These are phyloP conservation scores for Pocillopora damicornis DNA, from an alignment of 64 coral and sea anemone species.

Conservation along the genomic window DNA sequence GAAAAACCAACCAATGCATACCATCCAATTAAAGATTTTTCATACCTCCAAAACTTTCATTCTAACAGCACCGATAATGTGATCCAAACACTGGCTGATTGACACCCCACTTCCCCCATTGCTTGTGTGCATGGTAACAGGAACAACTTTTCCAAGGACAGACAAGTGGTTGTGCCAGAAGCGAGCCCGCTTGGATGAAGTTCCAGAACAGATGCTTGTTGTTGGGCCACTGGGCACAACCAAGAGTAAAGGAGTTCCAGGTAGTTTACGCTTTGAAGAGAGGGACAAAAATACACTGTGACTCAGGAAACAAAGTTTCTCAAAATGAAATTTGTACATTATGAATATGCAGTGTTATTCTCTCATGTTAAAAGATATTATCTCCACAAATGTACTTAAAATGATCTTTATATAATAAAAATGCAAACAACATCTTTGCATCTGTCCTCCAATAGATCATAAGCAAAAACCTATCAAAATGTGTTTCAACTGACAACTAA, in stretches of 20 bases:
- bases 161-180: slow-evolving; percentile 99
- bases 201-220: slow-evolving; percentile 84
- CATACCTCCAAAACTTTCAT: slow-evolving; percentile 94
- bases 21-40: not conserved
- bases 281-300: not conserved
- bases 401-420: too few species aligned
- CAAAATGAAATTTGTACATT: not conserved
- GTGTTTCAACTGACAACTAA: too few species aligned
- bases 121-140: slow-evolving; percentile 96
- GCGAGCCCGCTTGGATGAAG: slow-evolving; percentile 83
- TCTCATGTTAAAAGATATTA: too few species aligned
- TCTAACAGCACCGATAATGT: slow-evolving; percentile 97
- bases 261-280: slow-evolving; percentile 78
- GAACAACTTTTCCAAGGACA: slow-evolving; percentile 92
- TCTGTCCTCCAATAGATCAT: too few species aligned
- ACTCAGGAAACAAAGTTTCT: too few species aligned
- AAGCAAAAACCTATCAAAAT: too few species aligned
- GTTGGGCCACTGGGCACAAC: slow-evolving; percentile 98
- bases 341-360: too few species aligned
- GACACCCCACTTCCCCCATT: slow-evolving; percentile 96
- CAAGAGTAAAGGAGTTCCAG: slow-evolving; percentile 85
- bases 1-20: too few species aligned
- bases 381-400: too few species aligned
- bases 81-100: slow-evolving; percentile 96
- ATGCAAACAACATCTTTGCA: too few species aligned